Evolutionary conservation across 2,888 invertebrate species (phyloP).

Genomic region (Trissolcus brochymenae): DNA sequence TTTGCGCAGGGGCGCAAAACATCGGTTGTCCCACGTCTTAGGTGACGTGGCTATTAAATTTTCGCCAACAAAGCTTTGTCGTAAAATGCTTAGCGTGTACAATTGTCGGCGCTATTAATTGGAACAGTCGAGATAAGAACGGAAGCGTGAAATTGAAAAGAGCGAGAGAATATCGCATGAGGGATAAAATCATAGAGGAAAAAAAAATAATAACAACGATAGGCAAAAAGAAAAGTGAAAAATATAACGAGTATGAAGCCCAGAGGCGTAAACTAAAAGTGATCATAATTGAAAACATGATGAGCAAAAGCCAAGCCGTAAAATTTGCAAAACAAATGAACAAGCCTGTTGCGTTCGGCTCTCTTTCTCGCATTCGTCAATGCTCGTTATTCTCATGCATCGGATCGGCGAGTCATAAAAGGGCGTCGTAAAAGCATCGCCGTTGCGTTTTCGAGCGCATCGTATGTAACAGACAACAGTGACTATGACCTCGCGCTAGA

Average conservation of each 20-base stretch:
- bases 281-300: conserved; percentile 14
- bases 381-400: conserved; percentile 57
- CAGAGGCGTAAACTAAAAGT: too few species aligned
- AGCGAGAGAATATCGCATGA: too few species aligned
- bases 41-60: conserved; percentile 34
- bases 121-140: conserved; percentile 13
- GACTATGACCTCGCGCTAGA: conserved; percentile 33
- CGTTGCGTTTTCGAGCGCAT: conserved; percentile 34
- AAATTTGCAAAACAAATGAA: conserved; percentile 15
- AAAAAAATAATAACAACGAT: too few species aligned
- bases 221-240: too few species aligned
- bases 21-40: conserved; percentile 19
- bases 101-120: conserved; percentile 32
- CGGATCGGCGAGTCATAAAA: conserved; percentile 66
- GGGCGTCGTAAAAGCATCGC: conserved; percentile 58
- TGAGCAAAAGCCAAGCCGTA: conserved; percentile 10
- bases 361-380: conserved; percentile 40
- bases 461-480: conserved; percentile 25
- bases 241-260: neutral
- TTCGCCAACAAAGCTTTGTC: conserved; percentile 33
- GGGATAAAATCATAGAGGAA: too few species aligned
- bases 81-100: conserved; percentile 36
- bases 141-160: conserved; percentile 1
- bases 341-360: conserved; percentile 26
- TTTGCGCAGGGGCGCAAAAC: conserved; percentile 22